Percentiles rank a stretch among this genome's conserved stretches.
Conservation (phyloP, 2,888 invertebrate genomes). For the Liopterus haemorrhoidalis region DNA sequence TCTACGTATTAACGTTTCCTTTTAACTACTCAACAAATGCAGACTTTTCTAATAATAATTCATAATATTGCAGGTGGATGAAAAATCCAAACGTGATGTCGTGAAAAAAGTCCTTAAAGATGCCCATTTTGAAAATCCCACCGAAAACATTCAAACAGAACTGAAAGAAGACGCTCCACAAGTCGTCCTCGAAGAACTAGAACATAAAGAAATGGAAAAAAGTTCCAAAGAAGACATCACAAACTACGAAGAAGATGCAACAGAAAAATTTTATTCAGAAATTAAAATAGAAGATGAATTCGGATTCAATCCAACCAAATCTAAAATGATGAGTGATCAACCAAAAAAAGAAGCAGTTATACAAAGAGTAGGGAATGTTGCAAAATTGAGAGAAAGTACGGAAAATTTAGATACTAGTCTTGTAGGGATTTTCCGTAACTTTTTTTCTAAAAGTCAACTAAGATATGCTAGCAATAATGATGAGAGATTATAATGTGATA, state of each 20-base stretch:
- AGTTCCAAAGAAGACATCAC: constrained; percentile 41
- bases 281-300: constrained; percentile 21
- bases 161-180: background rate
- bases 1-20: too few relatives aligned
- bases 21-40: too few relatives aligned
- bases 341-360: constrained; percentile 37
- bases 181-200: constrained; percentile 33
- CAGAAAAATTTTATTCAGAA: constrained; percentile 22
- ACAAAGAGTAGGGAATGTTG: constrained; percentile 39
- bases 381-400: constrained; percentile 39
- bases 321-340: constrained; percentile 17
- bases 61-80: too few relatives aligned
- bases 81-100: constrained; percentile 16
- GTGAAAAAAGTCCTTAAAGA: constrained; percentile 21
- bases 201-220: constrained; percentile 37
- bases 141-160: constrained; percentile 18
- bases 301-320: constrained; percentile 23
- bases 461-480: too few relatives aligned
- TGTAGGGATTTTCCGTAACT: constrained; percentile 40
- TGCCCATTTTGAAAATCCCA: constrained; percentile 17
- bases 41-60: too few relatives aligned
- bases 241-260: too few relatives aligned
- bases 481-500: too few relatives aligned
- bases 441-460: too few relatives aligned
- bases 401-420: constrained; percentile 39